Conservation (phyloP, 1,140 invertebrate genomes). For the Bombus impatiens region DNA sequence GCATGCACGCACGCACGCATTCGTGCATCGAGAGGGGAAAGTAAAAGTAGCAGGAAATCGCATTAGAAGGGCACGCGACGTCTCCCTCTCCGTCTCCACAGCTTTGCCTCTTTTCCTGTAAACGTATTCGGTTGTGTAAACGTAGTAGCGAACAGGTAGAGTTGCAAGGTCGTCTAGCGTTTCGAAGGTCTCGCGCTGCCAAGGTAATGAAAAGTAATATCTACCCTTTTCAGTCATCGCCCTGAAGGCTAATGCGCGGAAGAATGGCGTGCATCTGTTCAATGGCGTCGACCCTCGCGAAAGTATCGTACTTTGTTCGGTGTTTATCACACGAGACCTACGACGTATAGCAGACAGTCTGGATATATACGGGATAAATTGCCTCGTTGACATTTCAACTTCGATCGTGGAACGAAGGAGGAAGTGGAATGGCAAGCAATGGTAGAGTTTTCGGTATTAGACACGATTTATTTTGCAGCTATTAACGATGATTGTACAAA, state of each 20-base stretch:
- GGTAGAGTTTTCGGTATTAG: too few species aligned
- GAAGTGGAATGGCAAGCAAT: background rate
- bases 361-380: background rate
- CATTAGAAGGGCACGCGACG: conserved; percentile 21
- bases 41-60: conserved; percentile 55
- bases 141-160: conserved; percentile 11
- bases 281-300: background rate
- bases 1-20: conserved; percentile 23
- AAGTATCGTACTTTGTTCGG: background rate
- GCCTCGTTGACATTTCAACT: background rate
- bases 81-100: background rate
- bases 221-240: conserved; percentile 19
- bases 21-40: conserved; percentile 43
- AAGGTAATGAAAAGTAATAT: conserved; percentile 49
- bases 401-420: background rate
- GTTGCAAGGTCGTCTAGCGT: conserved; percentile 33
- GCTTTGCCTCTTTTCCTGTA: background rate
- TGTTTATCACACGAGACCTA: background rate
- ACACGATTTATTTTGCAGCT: background rate
- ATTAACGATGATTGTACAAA: background rate
- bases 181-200: conserved; percentile 19
- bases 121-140: background rate
- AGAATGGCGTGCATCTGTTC: conserved; percentile 6
- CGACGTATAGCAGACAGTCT: background rate
- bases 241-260: background rate